These are phyloP conservation scores for Pogonocherus hispidulus DNA, from an alignment of 2,888 invertebrate genomes.

Conservation along the genomic window DNA sequence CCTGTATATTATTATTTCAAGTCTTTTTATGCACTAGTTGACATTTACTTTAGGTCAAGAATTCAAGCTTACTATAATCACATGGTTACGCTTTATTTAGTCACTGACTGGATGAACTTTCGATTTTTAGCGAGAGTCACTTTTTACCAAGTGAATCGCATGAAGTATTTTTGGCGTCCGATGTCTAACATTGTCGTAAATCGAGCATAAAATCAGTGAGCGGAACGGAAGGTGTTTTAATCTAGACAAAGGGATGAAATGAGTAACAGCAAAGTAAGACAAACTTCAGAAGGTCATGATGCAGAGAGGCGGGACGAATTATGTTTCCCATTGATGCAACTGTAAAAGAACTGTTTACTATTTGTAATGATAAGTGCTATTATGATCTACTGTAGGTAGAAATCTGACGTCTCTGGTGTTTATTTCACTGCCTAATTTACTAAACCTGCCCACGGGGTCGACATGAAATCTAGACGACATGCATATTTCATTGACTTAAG, in stretches of 20 bases:
- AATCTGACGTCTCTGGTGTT: background rate
- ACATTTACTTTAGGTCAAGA: background rate
- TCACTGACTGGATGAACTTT: background rate
- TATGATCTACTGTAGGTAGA: too few relatives aligned
- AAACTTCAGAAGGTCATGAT: too few relatives aligned
- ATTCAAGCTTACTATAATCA: background rate
- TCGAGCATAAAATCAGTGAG: background rate
- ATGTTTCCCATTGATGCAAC: too few relatives aligned
- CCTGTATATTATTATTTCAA: too few relatives aligned
- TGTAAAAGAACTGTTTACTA: too few relatives aligned
- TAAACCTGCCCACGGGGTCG: conserved; percentile 34
- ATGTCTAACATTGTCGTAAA: background rate
- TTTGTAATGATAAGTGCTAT: too few relatives aligned
- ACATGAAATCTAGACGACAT: conserved; percentile 31
- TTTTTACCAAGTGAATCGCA: background rate
- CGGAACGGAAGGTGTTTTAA: background rate
- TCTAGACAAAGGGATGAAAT: background rate
- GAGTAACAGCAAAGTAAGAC: background rate
- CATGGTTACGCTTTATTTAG: background rate
- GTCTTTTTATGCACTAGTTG: background rate
- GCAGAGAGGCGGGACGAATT: too few relatives aligned
- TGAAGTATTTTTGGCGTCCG: background rate
- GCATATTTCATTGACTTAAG: conserved; percentile 46
- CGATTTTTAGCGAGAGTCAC: background rate
- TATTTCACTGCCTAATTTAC: conserved; percentile 30